Evolutionary conservation across 2,113 vertebrate genomes (phyloP).

Genomic region (Agelaius phoeniceus): DNA sequence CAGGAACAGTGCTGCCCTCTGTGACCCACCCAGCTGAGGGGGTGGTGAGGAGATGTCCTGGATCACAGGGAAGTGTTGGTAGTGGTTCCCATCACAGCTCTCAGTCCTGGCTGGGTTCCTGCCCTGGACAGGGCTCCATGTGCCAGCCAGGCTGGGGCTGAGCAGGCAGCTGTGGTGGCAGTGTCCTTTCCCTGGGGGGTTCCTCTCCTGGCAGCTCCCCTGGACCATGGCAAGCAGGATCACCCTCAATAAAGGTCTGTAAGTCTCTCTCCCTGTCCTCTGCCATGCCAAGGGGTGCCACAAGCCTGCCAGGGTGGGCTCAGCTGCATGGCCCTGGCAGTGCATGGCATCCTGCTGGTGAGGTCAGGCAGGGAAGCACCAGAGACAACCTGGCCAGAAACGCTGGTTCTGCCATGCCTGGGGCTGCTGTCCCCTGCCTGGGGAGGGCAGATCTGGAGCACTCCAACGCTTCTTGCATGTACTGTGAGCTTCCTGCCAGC

Average conservation of each 20-base stretch:
- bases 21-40: background rate
- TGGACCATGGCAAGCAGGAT: fast-evolving
- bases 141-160: background rate
- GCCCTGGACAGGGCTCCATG: fast-evolving
- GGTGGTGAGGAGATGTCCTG: background rate
- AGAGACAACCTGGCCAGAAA: background rate
- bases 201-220: background rate
- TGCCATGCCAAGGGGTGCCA: fast-evolving
- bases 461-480: fast-evolving
- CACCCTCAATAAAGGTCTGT: background rate
- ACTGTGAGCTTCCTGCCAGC: background rate
- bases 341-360: fast-evolving
- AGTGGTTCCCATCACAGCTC: background rate
- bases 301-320: background rate
- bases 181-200: fast-evolving
- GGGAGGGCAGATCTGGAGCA: background rate
- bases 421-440: background rate
- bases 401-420: background rate
- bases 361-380: background rate
- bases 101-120: background rate
- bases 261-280: background rate
- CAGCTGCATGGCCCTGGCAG: background rate
- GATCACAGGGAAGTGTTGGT: background rate
- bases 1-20: background rate
- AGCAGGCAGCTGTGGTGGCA: background rate